Conservation (phyloP, 2,113 vertebrate genomes). For the Cepphus grylle region DNA sequence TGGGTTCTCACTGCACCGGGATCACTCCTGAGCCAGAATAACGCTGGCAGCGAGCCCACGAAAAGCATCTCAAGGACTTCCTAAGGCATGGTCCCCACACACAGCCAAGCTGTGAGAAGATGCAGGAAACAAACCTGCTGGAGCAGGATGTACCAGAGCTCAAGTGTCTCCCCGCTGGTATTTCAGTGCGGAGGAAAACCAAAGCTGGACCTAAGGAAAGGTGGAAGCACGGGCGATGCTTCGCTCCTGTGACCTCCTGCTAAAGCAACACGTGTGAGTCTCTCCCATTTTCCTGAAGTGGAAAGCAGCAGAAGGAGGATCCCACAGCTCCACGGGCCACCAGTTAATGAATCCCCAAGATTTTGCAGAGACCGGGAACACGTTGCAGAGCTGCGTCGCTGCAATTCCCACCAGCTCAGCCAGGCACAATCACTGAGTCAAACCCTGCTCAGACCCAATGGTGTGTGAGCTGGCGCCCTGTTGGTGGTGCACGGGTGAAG, state of each 20-base stretch:
- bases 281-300: background rate
- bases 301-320: background rate
- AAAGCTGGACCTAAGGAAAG: background rate
- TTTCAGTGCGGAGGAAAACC: background rate
- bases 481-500: rapidly evolving
- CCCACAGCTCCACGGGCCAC: background rate
- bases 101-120: background rate
- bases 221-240: background rate
- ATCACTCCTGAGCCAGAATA: background rate
- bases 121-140: background rate
- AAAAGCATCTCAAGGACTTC: background rate
- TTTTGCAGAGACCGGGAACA: background rate
- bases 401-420: background rate
- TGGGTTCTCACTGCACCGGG: background rate
- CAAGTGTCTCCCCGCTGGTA: background rate
- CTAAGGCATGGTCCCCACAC: background rate
- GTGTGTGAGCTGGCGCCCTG: rapidly evolving
- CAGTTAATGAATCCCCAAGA: no score
- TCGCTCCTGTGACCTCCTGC: background rate
- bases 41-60: rapidly evolving
- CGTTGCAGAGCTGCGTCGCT: rapidly evolving
- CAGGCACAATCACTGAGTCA: background rate
- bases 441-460: background rate
- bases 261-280: background rate
- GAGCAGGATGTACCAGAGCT: background rate